phyloP scores from a whole-genome alignment of 2,113 vertebrate species.

The Chamaetylas fuelleborni region DNA sequence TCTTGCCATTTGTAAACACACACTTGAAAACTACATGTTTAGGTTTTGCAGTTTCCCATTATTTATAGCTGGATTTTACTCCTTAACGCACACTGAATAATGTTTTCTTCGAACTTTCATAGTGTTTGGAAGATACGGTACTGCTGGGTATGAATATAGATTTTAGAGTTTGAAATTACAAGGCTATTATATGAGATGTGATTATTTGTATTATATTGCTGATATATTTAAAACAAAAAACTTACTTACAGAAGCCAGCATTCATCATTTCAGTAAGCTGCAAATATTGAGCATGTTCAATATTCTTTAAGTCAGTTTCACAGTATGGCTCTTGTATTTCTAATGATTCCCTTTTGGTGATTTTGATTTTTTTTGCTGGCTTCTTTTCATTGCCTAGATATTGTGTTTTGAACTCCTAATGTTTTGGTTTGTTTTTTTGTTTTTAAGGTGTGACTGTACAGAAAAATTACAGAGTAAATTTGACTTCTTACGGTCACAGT shows the following conservation, averaged over 20 bases:
- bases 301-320: not conserved
- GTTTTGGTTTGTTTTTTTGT: not conserved
- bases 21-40: not conserved
- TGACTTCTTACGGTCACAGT: conserved; percentile 87
- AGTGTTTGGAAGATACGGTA: not conserved
- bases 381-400: not conserved
- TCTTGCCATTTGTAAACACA: not conserved
- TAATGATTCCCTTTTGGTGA: not conserved
- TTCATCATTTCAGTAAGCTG: not conserved
- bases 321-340: not conserved
- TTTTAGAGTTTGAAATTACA: not conserved
- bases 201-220: not conserved
- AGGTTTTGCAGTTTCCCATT: not conserved
- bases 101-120: not conserved
- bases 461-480: conserved; percentile 91
- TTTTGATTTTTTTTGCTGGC: not conserved
- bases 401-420: not conserved
- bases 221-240: not conserved
- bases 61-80: not conserved
- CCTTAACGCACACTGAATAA: not conserved
- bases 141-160: not conserved
- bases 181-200: not conserved
- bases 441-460: conserved; percentile 90
- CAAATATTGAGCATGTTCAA: not conserved
- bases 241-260: not conserved